Conservation (phyloP, 2,113 vertebrate species). For the Bathybates hornii region DNA sequence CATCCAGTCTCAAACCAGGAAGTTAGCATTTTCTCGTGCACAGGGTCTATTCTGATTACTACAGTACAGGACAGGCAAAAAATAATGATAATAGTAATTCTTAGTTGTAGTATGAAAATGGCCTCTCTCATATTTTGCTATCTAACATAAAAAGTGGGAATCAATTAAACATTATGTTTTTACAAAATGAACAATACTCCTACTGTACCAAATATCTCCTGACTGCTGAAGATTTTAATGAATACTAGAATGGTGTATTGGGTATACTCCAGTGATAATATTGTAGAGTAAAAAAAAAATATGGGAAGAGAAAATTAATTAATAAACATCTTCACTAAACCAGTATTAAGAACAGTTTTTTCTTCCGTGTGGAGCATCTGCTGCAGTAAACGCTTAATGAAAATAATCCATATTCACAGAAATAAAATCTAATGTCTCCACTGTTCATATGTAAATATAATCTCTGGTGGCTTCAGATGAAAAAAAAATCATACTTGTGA, state of each 20-base stretch:
- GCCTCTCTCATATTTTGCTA: neutral
- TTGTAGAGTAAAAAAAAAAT: neutral
- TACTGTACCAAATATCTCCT: neutral
- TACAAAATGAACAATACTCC: neutral
- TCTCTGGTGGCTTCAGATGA: neutral
- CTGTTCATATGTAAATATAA: neutral
- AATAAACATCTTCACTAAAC: accelerated
- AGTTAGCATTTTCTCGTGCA: no score
- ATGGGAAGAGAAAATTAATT: neutral
- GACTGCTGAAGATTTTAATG: neutral
- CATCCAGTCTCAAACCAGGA: no score
- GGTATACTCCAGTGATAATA: neutral
- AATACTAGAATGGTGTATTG: neutral
- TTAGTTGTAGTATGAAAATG: neutral
- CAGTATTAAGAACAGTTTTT: neutral
- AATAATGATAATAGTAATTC: neutral
- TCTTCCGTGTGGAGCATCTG: neutral
- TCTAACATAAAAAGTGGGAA: neutral
- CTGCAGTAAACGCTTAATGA: neutral
- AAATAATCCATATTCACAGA: neutral
- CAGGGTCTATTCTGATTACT: neutral
- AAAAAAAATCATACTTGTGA: neutral
- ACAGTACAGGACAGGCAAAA: accelerated
- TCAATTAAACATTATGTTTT: neutral
- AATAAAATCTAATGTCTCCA: neutral